Percentiles rank a stretch among this genome's conserved stretches.
Evolutionary conservation across 2,797 vertebrate species (phyloP).

Genomic region (Todus mexicanus): DNA sequence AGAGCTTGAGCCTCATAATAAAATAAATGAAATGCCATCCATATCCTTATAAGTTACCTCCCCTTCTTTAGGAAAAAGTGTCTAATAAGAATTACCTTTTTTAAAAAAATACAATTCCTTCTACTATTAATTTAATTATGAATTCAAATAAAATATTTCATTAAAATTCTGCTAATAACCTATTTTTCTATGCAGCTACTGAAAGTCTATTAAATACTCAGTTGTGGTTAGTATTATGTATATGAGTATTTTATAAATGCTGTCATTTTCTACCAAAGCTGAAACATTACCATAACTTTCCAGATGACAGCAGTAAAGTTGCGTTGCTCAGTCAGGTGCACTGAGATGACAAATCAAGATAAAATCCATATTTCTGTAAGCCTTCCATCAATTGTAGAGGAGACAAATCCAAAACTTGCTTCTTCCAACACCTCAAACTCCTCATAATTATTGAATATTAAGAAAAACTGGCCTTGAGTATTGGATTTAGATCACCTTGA

Average conservation of each 20-base stretch:
- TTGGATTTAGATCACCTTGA: background rate
- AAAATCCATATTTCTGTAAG: background rate
- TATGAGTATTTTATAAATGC: background rate
- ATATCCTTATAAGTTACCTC: background rate
- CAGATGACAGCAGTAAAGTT: background rate
- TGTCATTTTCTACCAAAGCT: background rate
- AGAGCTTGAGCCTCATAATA: background rate
- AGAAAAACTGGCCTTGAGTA: background rate
- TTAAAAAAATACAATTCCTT: background rate
- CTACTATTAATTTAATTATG: background rate
- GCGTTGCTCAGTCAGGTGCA: background rate
- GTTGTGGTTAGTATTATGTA: background rate
- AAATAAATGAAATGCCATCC: background rate
- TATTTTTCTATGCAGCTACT: background rate
- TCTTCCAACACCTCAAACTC: background rate
- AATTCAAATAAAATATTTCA: background rate
- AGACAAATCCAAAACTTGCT: background rate
- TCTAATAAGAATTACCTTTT: background rate
- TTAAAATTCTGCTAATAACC: background rate
- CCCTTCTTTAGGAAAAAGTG: background rate
- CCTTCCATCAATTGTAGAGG: background rate
- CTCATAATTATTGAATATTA: background rate
- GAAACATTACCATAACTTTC: background rate
- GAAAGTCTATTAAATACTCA: background rate
- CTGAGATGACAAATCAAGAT: background rate